These are phyloP conservation scores for Drepanosiphum platanoidis DNA, from an alignment of 2,888 invertebrate genomes.

Conservation along the genomic window DNA sequence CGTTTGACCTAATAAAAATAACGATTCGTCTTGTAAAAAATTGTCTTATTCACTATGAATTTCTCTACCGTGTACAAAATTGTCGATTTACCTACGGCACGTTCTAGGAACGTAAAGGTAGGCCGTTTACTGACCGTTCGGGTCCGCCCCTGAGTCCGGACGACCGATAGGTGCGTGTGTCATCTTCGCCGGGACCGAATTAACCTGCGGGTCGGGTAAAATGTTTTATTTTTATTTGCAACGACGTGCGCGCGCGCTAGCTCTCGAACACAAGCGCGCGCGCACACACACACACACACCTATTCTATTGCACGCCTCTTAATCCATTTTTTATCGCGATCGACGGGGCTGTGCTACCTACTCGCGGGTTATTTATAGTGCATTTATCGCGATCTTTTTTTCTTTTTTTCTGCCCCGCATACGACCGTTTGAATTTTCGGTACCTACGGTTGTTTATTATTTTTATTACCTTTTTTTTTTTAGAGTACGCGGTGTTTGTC, in stretches of 20 bases:
- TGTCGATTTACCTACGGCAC: too few relatives aligned
- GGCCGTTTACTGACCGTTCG: too few relatives aligned
- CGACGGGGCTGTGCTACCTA: background rate
- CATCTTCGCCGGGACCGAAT: background rate
- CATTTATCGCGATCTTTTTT: slow-evolving; percentile 8
- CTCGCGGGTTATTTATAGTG: slow-evolving; percentile 30
- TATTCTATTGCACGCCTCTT: slow-evolving; percentile 8
- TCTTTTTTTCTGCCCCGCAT: background rate
- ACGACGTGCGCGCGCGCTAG: background rate
- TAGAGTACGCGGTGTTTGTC: background rate
- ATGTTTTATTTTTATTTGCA: slow-evolving; percentile 23
- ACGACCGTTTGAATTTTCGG: background rate
- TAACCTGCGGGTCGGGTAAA: background rate
- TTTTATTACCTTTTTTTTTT: background rate
- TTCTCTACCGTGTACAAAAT: too few relatives aligned
- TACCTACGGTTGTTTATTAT: background rate
- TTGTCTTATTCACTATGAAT: too few relatives aligned
- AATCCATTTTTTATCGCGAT: slow-evolving; percentile 43
- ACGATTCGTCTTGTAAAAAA: too few relatives aligned
- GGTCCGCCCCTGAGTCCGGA: too few relatives aligned
- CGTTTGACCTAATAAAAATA: too few relatives aligned
- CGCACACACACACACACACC: background rate
- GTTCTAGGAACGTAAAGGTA: too few relatives aligned
- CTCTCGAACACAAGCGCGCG: too few relatives aligned
- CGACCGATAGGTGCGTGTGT: background rate